These are phyloP conservation scores for Nicator chloris DNA, from an alignment of 2,113 vertebrate genomes.

Conservation along the genomic window DNA sequence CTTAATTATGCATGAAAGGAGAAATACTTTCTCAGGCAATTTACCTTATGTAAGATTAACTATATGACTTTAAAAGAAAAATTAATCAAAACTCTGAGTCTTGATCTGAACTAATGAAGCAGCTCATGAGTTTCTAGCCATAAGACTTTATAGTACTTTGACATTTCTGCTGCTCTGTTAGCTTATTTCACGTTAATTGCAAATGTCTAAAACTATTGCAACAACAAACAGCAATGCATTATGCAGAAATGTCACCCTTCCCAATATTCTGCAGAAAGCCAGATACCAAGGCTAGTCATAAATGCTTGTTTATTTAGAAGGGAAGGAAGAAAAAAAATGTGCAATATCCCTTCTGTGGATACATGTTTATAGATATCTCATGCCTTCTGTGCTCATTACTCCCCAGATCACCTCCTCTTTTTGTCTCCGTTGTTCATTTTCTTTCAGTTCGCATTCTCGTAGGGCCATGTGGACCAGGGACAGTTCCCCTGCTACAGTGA, in stretches of 20 bases:
- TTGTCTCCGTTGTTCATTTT: neutral
- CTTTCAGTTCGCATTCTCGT: neutral
- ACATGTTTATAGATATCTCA: neutral
- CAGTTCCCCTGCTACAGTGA: neutral
- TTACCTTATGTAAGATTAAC: neutral
- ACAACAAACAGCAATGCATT: neutral
- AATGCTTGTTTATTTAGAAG: neutral
- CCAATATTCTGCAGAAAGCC: neutral
- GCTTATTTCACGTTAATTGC: neutral
- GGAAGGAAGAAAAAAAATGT: neutral
- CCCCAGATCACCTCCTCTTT: neutral
- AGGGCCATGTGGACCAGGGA: neutral
- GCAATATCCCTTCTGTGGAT: neutral
- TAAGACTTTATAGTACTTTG: neutral
- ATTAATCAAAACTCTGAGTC: neutral
- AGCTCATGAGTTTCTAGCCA: neutral
- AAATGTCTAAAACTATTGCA: neutral
- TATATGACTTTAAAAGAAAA: neutral
- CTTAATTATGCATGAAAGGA: neutral
- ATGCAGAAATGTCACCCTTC: neutral
- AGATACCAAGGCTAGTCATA: neutral
- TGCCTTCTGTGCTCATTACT: neutral
- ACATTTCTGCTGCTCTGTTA: neutral
- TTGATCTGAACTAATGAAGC: constrained; percentile 24
- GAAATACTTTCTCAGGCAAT: neutral